Evolutionary conservation across 2,888 invertebrate genomes (phyloP), one percentile per base, ranked within the genome.

Genomic region (Drosophila histrio): DNA sequence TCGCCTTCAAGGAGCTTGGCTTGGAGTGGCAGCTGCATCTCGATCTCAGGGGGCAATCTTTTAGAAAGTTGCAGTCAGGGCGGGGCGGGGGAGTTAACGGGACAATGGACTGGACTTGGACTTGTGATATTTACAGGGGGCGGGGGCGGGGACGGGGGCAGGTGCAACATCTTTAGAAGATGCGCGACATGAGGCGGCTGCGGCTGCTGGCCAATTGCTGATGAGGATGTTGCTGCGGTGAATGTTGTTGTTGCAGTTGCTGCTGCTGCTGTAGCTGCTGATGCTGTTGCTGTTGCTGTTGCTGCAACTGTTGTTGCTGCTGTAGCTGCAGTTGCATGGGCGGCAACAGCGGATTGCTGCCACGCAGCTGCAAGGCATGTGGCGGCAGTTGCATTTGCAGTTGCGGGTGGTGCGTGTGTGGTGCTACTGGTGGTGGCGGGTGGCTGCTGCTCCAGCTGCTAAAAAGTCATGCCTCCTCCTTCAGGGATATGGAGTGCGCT

Each of bases 381-480:
- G 52, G 21, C 28, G 39, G 61, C 41, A 26, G 59, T 58, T 47
- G 66, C 43, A 36, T 49, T 15, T 65, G 78, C 46, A 39, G 52
- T 15, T 66, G 70, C 47, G 47, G 44, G 32, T 46, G 50, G 19
- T 57, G 64, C 11, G 15, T 36, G 7, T 52, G 46, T 8, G n/a
- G 30, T 11, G 61, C 19, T 53, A 21, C 30, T 30, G 79, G 58
- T 38, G 68, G 75, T 75, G 77, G 56, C 74, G 79, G 43, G 28
- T 56, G 85, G 89, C 95, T 95, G 92, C 95, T 95, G 96, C 96
- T 96, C 96, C 96, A 96, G 87, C 95, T 88, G 74, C 89, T 95
- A 93, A 95, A 96, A 94, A 96, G 96, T 96, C 96, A 96, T 96
- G 96, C 95, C 80, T 94, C 94, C 92, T 94, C 94, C 84, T 95